Percentiles rank a stretch among this genome's conserved stretches.
These are phyloP conservation scores for Vidua macroura DNA, from an alignment of 2,113 vertebrate genomes.

Conservation along the genomic window DNA sequence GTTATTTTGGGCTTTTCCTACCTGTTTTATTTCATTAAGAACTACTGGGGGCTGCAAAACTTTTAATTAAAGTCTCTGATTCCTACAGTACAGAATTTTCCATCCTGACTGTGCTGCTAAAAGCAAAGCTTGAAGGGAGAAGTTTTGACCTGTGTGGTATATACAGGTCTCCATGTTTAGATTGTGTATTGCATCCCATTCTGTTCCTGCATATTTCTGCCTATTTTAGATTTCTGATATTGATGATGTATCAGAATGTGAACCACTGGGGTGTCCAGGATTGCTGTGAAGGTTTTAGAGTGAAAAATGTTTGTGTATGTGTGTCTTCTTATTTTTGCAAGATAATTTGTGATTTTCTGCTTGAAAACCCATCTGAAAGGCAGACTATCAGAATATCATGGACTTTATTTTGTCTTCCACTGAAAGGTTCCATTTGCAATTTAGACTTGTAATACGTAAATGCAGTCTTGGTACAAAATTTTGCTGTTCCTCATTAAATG, in stretches of 20 bases:
- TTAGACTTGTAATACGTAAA: background rate
- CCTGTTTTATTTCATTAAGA: background rate
- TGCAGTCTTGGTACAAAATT: background rate
- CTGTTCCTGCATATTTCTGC: background rate
- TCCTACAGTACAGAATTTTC: background rate
- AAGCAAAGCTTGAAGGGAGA: background rate
- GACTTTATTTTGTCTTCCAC: background rate
- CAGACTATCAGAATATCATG: background rate
- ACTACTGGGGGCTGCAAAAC: background rate
- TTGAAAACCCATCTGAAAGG: background rate
- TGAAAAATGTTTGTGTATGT: background rate
- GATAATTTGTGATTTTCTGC: background rate
- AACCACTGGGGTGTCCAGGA: background rate
- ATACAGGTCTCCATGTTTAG: background rate
- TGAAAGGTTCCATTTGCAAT: background rate
- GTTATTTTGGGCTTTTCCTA: background rate
- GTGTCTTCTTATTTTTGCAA: background rate
- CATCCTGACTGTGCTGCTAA: background rate
- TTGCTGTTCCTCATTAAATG: background rate
- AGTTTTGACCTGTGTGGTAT: background rate
- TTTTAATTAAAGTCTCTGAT: background rate
- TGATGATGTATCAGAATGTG: background rate
- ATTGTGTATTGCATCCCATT: background rate
- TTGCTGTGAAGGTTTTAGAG: background rate
- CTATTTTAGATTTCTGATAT: background rate